Base-by-base conservation (phyloP, 1,140 invertebrate genomes). In the Conus betulinus region DNA sequence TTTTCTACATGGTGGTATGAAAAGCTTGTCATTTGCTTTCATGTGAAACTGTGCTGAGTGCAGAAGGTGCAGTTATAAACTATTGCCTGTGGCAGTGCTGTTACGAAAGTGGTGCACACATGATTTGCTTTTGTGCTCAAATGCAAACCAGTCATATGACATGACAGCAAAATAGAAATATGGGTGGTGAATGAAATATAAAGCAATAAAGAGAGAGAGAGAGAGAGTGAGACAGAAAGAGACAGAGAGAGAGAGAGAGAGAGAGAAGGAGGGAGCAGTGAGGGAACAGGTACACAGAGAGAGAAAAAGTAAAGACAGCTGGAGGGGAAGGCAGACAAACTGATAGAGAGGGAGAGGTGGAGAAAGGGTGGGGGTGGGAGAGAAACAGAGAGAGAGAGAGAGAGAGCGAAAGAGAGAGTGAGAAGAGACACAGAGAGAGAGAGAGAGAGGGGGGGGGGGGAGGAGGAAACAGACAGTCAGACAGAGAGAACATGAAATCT, bases 301-400 rank as follows among this genome's bases (percentile, higher is more conserved):
- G 15, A 60, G 57, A 60, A 15, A 60, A 8, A 60, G 0, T 8
- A 60, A 15, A 74, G 67, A 74, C 67, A 25, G 67, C 7, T 7
- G 67, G 67, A 25, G 67, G 7, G 7, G 23, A 20, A 74, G 67
- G 2, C 6, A 20, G 67, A 74, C 13, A 74, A 0, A 74, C 13
- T 7, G 67, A 25, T 15, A 74, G 67, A 74, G 13, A 7, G 20
- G 20, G n/a, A 25, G 67, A 23, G 67, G 20, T 71, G 20, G 67
- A 51, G n/a, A 39, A 25, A 39, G 79, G 23, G 79, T 27, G 5
- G 23, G 79, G 53, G 10, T 15, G 79, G 27, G n/a, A 82, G n/a
- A 82, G 79, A 82, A 25, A 27, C 23, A 82, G 23, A 82, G 79
- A 82, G 23, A 82, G 23, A 23, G 27, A 51, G 79, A 82, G 79